Conservation (phyloP, 2,888 invertebrate species). For the Tuberolachnus salignus region DNA sequence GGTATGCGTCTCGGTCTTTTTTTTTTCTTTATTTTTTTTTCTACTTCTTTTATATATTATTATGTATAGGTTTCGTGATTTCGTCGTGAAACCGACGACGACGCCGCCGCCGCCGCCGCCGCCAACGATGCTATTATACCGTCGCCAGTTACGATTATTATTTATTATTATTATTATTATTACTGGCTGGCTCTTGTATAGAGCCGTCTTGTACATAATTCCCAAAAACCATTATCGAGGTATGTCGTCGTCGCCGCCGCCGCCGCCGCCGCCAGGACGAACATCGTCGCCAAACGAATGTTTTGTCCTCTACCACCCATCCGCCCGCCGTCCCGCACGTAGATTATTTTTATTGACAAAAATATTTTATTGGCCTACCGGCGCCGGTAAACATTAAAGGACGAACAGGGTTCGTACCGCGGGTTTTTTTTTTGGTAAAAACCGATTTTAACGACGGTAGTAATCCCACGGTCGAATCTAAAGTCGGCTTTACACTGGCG, state of each 20-base stretch:
- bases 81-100: no score
- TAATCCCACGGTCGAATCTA: neutral
- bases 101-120: no score
- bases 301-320: neutral
- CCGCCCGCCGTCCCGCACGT: no score
- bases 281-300: conserved; percentile 18
- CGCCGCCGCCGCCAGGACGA: neutral
- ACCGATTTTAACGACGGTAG: neutral
- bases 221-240: conserved; percentile 36
- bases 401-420: neutral
- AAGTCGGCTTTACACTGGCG: no score
- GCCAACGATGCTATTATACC: no score
- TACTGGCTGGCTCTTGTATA: neutral
- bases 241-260: conserved; percentile 35
- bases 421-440: neutral
- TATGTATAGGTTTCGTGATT: no score
- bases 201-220: conserved; percentile 12
- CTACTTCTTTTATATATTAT: no score
- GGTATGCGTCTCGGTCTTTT: no score
- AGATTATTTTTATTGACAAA: conserved; percentile 37
- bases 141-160: no score
- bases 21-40: no score
- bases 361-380: conserved; percentile 39
- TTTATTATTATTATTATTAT: conserved; percentile 14
- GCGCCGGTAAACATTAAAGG: conserved; percentile 39